phyloP scores from a whole-genome alignment of 2,797 vertebrate species.

The Staurois parvus region DNA sequence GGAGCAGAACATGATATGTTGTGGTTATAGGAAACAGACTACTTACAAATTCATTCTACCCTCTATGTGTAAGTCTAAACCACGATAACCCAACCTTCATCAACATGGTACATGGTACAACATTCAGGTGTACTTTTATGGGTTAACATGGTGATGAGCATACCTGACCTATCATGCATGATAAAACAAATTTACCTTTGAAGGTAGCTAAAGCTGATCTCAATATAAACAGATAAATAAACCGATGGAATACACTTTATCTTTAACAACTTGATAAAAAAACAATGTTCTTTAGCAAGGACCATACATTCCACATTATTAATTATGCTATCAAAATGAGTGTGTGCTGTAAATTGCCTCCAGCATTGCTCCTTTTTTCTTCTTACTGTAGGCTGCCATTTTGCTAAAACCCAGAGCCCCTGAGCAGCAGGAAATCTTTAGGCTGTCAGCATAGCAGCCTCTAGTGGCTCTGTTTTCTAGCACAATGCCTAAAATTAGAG shows the following conservation, averaged over 20 bases:
- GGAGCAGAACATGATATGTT: neutral
- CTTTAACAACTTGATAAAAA: too few species aligned
- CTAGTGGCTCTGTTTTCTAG: too few species aligned
- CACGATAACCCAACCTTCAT: neutral
- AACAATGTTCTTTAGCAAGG: too few species aligned
- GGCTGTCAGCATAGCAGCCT: too few species aligned
- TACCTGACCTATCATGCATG: neutral
- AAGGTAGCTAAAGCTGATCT: neutral
- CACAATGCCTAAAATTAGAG: too few species aligned
- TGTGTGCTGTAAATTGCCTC: too few species aligned
- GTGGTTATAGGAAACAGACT: neutral
- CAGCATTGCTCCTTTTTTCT: too few species aligned
- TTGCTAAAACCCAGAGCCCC: too few species aligned
- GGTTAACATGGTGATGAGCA: neutral
- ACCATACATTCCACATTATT: too few species aligned
- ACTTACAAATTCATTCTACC: neutral
- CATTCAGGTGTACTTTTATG: neutral
- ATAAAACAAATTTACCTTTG: neutral
- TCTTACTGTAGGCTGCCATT: too few species aligned
- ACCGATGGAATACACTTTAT: neutral
- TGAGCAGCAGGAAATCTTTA: too few species aligned
- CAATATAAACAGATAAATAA: neutral
- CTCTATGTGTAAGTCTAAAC: neutral
- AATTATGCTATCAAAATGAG: too few species aligned
- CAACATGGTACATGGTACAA: neutral